phyloP scores from a whole-genome alignment of 1,140 invertebrate species.

The Danaus melanippus region DNA sequence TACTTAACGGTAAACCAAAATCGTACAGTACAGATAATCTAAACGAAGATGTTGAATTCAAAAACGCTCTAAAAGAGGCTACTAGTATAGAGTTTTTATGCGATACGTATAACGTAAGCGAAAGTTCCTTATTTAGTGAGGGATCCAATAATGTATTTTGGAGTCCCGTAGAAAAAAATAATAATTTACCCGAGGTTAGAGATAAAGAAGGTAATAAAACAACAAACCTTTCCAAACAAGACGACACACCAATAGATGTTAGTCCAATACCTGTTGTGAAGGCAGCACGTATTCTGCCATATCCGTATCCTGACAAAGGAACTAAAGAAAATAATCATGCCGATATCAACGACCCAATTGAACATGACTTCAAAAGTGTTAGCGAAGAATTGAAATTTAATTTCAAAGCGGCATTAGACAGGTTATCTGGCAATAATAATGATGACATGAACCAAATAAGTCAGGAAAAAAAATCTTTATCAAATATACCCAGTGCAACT shows the following conservation, averaged over 20 bases:
- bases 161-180: conserved; percentile 35
- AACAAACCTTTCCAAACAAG: neutral
- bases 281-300: conserved; percentile 45
- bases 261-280: conserved; percentile 35
- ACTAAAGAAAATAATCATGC: conserved; percentile 4
- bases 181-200: conserved; percentile 20
- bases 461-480: no score
- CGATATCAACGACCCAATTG: conserved; percentile 30
- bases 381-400: conserved; percentile 52
- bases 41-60: conserved; percentile 34
- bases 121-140: conserved; percentile 44
- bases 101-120: conserved; percentile 30
- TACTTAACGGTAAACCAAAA: conserved; percentile 56
- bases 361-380: conserved; percentile 49
- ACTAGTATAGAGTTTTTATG: conserved; percentile 53
- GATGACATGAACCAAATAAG: neutral
- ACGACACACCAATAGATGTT: conserved; percentile 1
- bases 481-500: no score
- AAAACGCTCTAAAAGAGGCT: conserved; percentile 51
- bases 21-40: conserved; percentile 59
- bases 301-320: conserved; percentile 38
- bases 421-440: conserved; percentile 40
- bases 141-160: conserved; percentile 50
- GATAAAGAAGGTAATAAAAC: conserved; percentile 15
- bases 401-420: conserved; percentile 53